Evolutionary conservation across 2,113 vertebrate species (phyloP), one percentile per base, ranked within the genome.

Genomic region (Pollimyrus isidori): DNA sequence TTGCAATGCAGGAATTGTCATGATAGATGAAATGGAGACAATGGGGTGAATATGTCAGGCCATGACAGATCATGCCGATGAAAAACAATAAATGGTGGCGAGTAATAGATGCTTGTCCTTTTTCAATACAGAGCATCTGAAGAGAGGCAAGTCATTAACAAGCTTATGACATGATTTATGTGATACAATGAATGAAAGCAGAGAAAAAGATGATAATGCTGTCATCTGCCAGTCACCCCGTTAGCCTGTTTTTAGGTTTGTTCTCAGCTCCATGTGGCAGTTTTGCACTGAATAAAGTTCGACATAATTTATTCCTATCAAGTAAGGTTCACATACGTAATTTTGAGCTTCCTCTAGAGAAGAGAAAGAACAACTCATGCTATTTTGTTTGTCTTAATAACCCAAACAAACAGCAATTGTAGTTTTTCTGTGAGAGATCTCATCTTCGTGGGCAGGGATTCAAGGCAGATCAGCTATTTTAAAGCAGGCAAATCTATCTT

Each of bases 51-150:
- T 53, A 11, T 87, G 48, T 30, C 85, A 87, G 35, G 30, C 50
- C 26, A 53, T 42, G 49, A 53, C 50, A 53, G 49, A 52, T 4
- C 19, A 35, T n/a, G 48, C 5, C 50, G 13, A 53, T 52, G 50
- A 53, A 56, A 53, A 87, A 87, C 85, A 26, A 26, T 87, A 87
- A 87, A 56, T 50, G n/a, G 84, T 49, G 26, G 48, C 26, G n/a
- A 86, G 48, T 86, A 86, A 86, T 86, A 86, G 39, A 82, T 52
- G 85, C 49, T 86, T 52, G 85, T 86, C 49, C 84, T 86, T 85
- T 86, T 26, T 49, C 85, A 53, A 39, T 39, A 11, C 15, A 53
- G 11, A 21, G 85, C 50, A 1, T 39, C 15, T 6, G 23, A 26
- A 50, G 26, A 26, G 85, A 53, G 85, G 50, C 4, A 45, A 48